phyloP scores from a whole-genome alignment of 2,797 vertebrate genomes.

The Silurus lanzhouensis region DNA sequence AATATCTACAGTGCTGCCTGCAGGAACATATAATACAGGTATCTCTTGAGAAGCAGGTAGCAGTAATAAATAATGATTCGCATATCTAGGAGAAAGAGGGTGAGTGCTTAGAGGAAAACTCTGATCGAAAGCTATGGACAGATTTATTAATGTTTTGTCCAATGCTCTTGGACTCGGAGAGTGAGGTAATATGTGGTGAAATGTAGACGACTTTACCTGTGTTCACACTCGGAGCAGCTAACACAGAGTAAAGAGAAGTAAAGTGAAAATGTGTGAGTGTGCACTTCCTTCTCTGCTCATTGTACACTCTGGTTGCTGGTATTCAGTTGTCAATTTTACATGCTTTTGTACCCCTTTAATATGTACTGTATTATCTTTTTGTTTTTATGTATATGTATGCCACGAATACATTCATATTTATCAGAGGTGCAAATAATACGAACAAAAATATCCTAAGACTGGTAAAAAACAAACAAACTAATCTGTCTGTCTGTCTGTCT shows the following conservation, averaged over 20 bases:
- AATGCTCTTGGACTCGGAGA: constrained; percentile 23
- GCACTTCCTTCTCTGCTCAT: background rate
- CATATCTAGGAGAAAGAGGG: background rate
- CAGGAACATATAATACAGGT: constrained; percentile 38
- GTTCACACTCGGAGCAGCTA: constrained; percentile 29
- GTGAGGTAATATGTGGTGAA: constrained; percentile 40
- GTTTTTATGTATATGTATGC: background rate
- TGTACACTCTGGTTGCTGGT: background rate
- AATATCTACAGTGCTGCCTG: constrained; percentile 40
- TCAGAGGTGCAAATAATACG: background rate
- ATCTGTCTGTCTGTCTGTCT: too few species aligned
- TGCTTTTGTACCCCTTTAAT: too few species aligned
- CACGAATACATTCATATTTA: background rate
- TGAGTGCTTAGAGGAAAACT: constrained; percentile 33
- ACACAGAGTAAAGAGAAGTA: constrained; percentile 28
- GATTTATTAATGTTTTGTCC: constrained; percentile 46
- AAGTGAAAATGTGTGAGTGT: background rate
- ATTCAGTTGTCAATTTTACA: background rate
- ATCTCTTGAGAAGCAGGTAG: constrained; percentile 25
- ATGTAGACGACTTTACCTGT: constrained; percentile 11
- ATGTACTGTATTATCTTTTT: too few species aligned
- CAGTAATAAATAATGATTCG: constrained; percentile 45
- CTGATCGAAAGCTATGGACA: constrained; percentile 37
- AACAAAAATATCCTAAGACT: background rate
- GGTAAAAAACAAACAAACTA: background rate